Evolutionary conservation across 2,113 vertebrate genomes (phyloP).

Genomic region (Caloenas nicobarica): DNA sequence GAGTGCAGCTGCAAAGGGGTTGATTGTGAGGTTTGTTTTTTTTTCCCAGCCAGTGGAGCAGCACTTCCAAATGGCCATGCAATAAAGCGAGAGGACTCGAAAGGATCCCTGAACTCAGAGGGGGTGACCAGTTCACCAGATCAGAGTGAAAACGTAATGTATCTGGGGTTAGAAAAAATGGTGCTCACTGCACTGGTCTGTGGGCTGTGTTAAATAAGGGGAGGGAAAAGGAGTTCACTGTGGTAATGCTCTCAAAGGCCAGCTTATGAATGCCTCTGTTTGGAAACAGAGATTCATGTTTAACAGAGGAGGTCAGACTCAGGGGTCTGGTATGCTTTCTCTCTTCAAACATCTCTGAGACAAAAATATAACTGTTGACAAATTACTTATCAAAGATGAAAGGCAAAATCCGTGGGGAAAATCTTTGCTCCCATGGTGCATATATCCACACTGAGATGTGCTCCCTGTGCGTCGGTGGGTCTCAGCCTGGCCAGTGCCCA

Average conservation of each 20-base stretch:
- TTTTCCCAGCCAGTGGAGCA: conserved; percentile 68
- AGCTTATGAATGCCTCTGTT: background rate
- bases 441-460: background rate
- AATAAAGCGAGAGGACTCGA: conserved; percentile 89
- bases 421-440: background rate
- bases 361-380: background rate
- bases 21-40: background rate
- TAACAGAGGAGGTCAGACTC: background rate
- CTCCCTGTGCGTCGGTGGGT: background rate
- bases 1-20: background rate
- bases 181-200: background rate
- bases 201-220: background rate
- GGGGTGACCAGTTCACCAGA: conserved; percentile 64
- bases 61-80: conserved; percentile 82
- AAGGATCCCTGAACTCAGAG: conserved; percentile 84
- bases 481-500: background rate
- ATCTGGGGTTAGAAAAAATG: background rate
- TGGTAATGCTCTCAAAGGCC: background rate
- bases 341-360: background rate
- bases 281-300: background rate
- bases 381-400: background rate
- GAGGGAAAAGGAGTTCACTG: background rate
- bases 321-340: background rate
- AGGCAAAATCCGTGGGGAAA: background rate
- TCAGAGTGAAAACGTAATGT: conserved; percentile 76